Evolutionary conservation across 1,140 invertebrate genomes (phyloP).

Genomic region (Halesus radiatus): DNA sequence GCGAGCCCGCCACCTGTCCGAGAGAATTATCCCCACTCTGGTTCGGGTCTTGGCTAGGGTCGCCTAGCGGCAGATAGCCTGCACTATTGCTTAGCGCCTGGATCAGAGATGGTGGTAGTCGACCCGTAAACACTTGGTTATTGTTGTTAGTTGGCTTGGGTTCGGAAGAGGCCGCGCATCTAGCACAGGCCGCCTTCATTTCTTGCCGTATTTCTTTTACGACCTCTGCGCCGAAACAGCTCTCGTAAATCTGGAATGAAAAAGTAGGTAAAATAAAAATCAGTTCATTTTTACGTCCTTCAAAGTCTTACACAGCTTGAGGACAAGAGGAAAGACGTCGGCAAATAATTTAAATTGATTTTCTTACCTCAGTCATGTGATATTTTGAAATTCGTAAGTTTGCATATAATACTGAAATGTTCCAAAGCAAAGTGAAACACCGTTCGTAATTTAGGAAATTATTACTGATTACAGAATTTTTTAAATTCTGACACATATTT

Average conservation of each 20-base stretch:
- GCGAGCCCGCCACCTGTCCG: slow-evolving; percentile 30
- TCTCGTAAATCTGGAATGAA: slow-evolving; percentile 75
- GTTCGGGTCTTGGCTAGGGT: slow-evolving; percentile 57
- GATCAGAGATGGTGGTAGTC: slow-evolving; percentile 63
- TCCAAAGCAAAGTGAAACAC: too few relatives aligned
- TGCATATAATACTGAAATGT: too few relatives aligned
- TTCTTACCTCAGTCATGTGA: too few relatives aligned
- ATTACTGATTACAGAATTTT: too few relatives aligned
- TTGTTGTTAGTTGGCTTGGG: slow-evolving; percentile 50
- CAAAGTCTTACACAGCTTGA: background rate
- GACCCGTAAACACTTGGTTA: slow-evolving; percentile 23
- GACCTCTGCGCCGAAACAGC: slow-evolving; percentile 76
- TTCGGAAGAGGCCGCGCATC: slow-evolving; percentile 70
- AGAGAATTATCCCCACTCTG: slow-evolving; percentile 29
- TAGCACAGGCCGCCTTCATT: slow-evolving; percentile 75
- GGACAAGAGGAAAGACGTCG: too few relatives aligned
- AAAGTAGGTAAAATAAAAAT: slow-evolving; percentile 27
- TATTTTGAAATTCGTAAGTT: too few relatives aligned
- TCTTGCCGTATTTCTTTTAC: slow-evolving; percentile 77
- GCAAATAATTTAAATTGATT: too few relatives aligned
- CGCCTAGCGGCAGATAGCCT: slow-evolving; percentile 62
- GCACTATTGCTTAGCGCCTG: slow-evolving; percentile 63
- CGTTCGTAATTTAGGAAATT: too few relatives aligned
- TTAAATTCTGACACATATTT: too few relatives aligned
- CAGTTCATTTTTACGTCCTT: slow-evolving; percentile 30